These are phyloP conservation scores for Heterotilapia buettikoferi DNA, from an alignment of 2,113 vertebrate genomes.

Conservation along the genomic window DNA sequence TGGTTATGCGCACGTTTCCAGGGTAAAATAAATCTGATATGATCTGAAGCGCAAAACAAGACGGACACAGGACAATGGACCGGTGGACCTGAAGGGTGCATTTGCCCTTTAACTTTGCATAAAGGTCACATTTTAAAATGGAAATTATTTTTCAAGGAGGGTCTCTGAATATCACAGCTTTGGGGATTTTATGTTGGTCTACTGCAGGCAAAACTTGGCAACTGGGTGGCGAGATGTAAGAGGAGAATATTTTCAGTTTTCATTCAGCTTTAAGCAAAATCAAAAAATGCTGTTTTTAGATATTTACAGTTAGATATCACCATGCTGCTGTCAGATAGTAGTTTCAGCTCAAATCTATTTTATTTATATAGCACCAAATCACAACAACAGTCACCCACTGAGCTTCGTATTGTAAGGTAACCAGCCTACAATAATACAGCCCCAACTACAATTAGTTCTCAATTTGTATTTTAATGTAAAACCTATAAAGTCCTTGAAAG, in stretches of 20 bases:
- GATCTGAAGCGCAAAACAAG: background rate
- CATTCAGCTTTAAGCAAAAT: background rate
- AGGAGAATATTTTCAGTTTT: background rate
- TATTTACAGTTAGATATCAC: background rate
- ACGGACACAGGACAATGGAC: background rate
- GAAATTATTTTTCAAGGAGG: background rate
- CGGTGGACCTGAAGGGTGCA: background rate
- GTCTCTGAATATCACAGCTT: background rate
- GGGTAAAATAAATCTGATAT: background rate
- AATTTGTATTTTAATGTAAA: background rate
- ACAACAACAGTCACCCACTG: background rate
- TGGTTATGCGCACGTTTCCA: background rate
- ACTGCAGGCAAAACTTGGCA: background rate
- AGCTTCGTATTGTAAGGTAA: background rate
- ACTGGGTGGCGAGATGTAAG: background rate
- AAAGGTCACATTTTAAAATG: conserved; percentile 27
- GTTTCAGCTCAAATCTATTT: background rate
- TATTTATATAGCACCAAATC: background rate
- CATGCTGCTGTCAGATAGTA: background rate
- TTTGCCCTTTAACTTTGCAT: conserved; percentile 22
- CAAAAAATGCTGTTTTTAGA: background rate
- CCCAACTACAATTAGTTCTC: background rate
- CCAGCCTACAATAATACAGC: background rate
- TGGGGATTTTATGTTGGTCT: background rate
- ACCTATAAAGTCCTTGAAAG: background rate